Percentiles rank a stretch among this genome's conserved stretches.
These are phyloP conservation scores for Myotis yumanensis DNA, from an alignment of 2,113 vertebrate species.

Conservation along the genomic window DNA sequence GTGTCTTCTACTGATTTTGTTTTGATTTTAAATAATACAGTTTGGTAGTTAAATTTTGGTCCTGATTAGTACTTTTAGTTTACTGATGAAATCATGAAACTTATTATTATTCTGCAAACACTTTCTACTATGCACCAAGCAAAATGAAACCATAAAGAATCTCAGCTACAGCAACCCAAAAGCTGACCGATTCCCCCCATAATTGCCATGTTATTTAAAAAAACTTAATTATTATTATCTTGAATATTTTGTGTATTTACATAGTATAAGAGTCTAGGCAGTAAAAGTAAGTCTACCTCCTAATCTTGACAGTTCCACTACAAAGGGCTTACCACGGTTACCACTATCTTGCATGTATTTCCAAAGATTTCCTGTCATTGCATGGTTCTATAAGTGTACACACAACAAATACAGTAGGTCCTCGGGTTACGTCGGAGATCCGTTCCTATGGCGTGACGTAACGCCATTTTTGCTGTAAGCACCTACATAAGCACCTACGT, in stretches of 20 bases:
- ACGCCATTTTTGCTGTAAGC: too few species aligned
- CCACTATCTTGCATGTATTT: neutral
- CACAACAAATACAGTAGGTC: neutral
- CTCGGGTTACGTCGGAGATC: too few species aligned
- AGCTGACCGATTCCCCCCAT: neutral
- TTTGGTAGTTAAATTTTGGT: neutral
- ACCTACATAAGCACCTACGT: too few species aligned
- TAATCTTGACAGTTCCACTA: neutral
- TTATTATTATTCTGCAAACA: neutral
- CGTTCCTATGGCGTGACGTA: rapidly evolving
- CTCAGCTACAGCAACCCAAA: neutral
- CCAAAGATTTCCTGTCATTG: neutral
- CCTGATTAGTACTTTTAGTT: neutral
- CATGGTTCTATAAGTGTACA: neutral
- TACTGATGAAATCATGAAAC: neutral
- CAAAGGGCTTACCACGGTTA: neutral
- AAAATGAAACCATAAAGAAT: neutral
- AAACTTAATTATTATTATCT: neutral
- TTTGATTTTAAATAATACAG: neutral
- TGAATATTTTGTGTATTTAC: neutral
- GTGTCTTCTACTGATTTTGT: neutral
- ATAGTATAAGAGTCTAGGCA: neutral
- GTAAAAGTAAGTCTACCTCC: neutral
- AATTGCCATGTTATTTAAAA: neutral
- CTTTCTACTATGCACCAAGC: neutral